A percentile compares a stretch with the other conserved stretches of the same genome.
These are phyloP conservation scores for Lordiphosa mommai DNA, from an alignment of 1,140 invertebrate genomes.

Conservation along the genomic window DNA sequence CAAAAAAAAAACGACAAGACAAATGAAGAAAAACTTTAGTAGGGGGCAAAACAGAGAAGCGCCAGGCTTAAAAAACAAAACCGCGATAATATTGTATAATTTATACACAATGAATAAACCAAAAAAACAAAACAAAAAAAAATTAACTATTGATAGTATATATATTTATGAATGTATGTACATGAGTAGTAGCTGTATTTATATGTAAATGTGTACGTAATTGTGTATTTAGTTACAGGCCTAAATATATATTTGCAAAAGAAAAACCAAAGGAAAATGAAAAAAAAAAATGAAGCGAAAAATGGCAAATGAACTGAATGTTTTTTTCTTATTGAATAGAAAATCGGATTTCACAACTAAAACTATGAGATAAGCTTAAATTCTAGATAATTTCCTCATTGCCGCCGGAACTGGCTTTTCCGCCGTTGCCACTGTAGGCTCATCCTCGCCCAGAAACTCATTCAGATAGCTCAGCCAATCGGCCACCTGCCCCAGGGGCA, in stretches of 20 bases:
- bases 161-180: conserved; percentile 59
- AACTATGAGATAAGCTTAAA: neutral
- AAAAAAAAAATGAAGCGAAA: conserved; percentile 25
- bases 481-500: conserved; percentile 21
- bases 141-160: conserved; percentile 11
- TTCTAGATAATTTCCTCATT: neutral
- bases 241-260: conserved; percentile 63
- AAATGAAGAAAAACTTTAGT: conserved; percentile 34
- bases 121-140: too few relatives aligned
- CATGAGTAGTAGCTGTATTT: conserved; percentile 67
- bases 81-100: conserved; percentile 74
- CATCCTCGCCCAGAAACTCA: conserved; percentile 42
- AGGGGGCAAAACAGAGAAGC: conserved; percentile 25
- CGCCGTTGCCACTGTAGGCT: conserved; percentile 7
- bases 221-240: conserved; percentile 72
- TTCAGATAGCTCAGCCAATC: conserved; percentile 43
- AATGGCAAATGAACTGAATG: conserved; percentile 20
- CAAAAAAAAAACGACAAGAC: conserved; percentile 27
- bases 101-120: conserved; percentile 51
- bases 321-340: conserved; percentile 10
- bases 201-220: conserved; percentile 75
- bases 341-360: neutral
- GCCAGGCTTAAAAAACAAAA: conserved; percentile 45
- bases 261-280: conserved; percentile 38
- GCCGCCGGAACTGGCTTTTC: neutral